Evolutionary conservation across 2,797 vertebrate species (phyloP), one percentile per base, ranked within the genome.

Genomic region (Characodon lateralis): DNA sequence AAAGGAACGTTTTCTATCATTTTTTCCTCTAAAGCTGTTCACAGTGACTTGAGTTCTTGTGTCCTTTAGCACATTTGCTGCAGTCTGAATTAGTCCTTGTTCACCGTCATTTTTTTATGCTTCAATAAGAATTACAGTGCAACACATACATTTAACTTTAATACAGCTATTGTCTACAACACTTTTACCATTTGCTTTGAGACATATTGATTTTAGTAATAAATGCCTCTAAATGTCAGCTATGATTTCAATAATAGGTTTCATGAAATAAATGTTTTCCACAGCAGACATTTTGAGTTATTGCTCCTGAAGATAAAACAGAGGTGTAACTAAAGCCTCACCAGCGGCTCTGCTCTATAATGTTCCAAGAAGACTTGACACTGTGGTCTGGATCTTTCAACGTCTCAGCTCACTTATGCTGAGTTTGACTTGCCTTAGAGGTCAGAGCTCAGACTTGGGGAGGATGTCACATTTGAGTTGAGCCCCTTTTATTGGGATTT

Each of bases 31-130:
- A 85, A 87, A 89, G 71, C 82, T 73, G 61, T 70, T 83, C 50
- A 81, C 78, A 87, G 46, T 85, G 65, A 76, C 83, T 61, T 68
- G 61, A 84, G 75, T 76, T 76, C 39, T 22, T 71, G 26, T 61
- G 43, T 81, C 73, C 85, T 85, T 80, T 58, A 83, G 77, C 5
- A 5, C 66, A 48, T 50, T 73, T n/a, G 55, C 80, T 82, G 46
- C 83, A 69, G 31, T 53, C 43, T 28, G 43, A 78, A 73, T 78
- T 77, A 73, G 71, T 81, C 73, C 78, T 46, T 6, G 26, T 71
- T 73, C 74, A 74, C 63, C 31, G 61, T 56, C 43, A 77, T 28
- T 78, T 81, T 81, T 48, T 74, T 58, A 71, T 74, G 55, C 77
- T 81, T 58, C 43, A 59, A 7, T 35, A 51, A 46, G 35, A 58